A percentile compares a stretch with the other conserved stretches of the same genome.
phyloP scores from a whole-genome alignment of 2,113 vertebrate genomes.

The Dicerorhinus sumatrensis region DNA sequence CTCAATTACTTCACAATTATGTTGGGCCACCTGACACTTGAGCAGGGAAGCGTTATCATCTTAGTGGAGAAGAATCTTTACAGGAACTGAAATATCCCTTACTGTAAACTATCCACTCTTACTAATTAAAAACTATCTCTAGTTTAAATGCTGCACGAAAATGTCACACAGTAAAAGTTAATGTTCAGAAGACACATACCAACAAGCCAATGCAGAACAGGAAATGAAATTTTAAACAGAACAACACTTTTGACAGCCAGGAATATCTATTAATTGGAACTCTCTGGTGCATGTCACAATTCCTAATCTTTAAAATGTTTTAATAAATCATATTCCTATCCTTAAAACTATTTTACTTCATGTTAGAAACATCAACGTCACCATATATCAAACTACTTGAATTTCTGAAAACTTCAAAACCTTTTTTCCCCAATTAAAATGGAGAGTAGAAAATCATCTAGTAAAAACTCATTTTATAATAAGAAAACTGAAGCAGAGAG shows the following conservation, averaged over 20 bases:
- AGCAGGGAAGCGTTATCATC: conserved; percentile 44
- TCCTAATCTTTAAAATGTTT: conserved; percentile 48
- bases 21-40: conserved; percentile 55
- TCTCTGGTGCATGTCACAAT: conserved; percentile 35
- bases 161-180: conserved; percentile 62
- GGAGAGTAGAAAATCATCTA: neutral
- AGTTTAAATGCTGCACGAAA: conserved; percentile 71
- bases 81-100: conserved; percentile 58
- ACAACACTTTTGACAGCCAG: neutral
- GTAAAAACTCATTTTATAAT: neutral
- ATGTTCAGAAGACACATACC: conserved; percentile 35
- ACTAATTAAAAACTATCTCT: conserved; percentile 68
- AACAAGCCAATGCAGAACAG: conserved; percentile 36
- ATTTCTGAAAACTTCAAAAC: conserved; percentile 41
- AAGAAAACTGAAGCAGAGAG: neutral
- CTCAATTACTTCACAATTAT: conserved; percentile 62
- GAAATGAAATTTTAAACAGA: conserved; percentile 33
- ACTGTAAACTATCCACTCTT: conserved; percentile 64
- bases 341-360: conserved; percentile 32
- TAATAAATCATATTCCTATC: neutral
- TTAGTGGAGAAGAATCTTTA: conserved; percentile 56
- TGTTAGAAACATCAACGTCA: conserved; percentile 6
- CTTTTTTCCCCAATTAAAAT: neutral
- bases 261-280: conserved; percentile 16
- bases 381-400: neutral